phyloP scores from a whole-genome alignment of 2,888 invertebrate genomes.

The Oithona nana region DNA sequence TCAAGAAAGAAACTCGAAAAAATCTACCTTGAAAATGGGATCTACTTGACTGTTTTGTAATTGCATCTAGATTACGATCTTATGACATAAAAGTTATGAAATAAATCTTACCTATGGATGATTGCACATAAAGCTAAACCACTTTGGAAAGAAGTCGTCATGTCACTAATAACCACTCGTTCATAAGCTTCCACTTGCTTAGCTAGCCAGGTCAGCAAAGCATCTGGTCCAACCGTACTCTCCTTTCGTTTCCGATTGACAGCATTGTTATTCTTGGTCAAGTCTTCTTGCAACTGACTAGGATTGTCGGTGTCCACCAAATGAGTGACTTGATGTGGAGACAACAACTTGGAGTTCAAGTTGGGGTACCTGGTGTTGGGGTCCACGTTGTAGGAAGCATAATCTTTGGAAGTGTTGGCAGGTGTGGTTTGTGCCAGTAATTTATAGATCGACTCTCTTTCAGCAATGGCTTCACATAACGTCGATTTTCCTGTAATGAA shows the following conservation, averaged over 20 bases:
- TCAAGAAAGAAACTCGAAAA: too few species aligned
- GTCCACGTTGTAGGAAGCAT: constrained; percentile 64
- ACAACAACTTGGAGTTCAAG: constrained; percentile 51
- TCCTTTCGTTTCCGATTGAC: constrained; percentile 26
- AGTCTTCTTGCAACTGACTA: constrained; percentile 33
- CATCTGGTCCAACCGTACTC: constrained; percentile 49
- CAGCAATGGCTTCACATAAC: constrained; percentile 68
- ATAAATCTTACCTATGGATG: constrained; percentile 46
- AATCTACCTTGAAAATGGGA: too few species aligned
- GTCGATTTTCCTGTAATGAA: constrained; percentile 36
- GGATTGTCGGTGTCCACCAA: constrained; percentile 52
- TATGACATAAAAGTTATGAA: background rate
- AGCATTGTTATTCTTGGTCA: background rate
- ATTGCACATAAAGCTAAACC: constrained; percentile 50
- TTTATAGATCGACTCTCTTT: constrained; percentile 81
- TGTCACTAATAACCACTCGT: constrained; percentile 34
- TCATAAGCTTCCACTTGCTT: constrained; percentile 45
- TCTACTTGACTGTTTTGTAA: too few species aligned
- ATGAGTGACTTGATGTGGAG: constrained; percentile 46
- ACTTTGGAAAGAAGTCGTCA: constrained; percentile 28
- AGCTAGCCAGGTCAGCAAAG: constrained; percentile 55
- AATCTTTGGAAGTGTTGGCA: constrained; percentile 79
- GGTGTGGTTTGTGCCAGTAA: constrained; percentile 83
- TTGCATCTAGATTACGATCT: background rate
- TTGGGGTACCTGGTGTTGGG: constrained; percentile 70